These are phyloP conservation scores for Ammodytes marinus DNA, from an alignment of 2,113 vertebrate genomes.

Conservation along the genomic window DNA sequence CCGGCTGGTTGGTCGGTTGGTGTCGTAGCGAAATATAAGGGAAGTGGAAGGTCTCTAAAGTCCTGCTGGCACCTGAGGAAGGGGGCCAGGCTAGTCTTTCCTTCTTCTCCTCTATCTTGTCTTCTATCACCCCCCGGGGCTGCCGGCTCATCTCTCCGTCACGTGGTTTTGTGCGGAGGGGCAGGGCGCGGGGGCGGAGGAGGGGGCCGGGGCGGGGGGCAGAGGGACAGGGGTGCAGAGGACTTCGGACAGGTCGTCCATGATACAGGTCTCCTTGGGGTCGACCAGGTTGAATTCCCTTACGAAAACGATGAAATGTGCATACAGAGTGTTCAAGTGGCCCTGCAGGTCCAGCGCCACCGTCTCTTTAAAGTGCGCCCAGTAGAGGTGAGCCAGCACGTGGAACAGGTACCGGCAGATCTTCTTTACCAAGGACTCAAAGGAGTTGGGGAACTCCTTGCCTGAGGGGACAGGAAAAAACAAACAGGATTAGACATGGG, in stretches of 20 bases:
- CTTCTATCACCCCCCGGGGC: conserved; percentile 67
- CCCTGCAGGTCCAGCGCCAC: conserved; percentile 96
- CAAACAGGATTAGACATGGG: conserved; percentile 6
- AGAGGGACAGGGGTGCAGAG: conserved; percentile 88
- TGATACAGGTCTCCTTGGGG: conserved; percentile 97
- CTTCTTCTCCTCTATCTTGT: conserved; percentile 66
- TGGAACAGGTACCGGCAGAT: conserved; percentile 98
- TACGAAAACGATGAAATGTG: conserved; percentile 98
- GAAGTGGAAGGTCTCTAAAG: conserved; percentile 79
- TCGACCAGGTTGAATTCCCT: conserved; percentile 99
- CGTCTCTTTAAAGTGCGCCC: conserved; percentile 98
- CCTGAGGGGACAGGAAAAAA: conserved; percentile 81
- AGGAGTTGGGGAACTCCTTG: conserved; percentile 97
- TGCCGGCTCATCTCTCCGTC: conserved; percentile 95
- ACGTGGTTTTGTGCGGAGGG: conserved; percentile 95
- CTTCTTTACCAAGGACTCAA: conserved; percentile 97
- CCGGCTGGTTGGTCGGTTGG: conserved; percentile 65
- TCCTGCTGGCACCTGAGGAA: conserved; percentile 73
- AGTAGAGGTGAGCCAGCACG: conserved; percentile 99
- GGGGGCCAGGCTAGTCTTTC: conserved; percentile 68
- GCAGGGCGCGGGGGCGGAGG: conserved; percentile 72
- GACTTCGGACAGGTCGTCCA: conserved; percentile 98
- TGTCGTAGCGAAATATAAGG: conserved; percentile 77
- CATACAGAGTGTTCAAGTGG: conserved; percentile 98
- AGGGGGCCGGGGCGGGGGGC: conserved; percentile 54